Percentiles rank a stretch among this genome's conserved stretches.
Evolutionary conservation across 2,113 vertebrate species (phyloP).

Genomic region (Prolemur simus): DNA sequence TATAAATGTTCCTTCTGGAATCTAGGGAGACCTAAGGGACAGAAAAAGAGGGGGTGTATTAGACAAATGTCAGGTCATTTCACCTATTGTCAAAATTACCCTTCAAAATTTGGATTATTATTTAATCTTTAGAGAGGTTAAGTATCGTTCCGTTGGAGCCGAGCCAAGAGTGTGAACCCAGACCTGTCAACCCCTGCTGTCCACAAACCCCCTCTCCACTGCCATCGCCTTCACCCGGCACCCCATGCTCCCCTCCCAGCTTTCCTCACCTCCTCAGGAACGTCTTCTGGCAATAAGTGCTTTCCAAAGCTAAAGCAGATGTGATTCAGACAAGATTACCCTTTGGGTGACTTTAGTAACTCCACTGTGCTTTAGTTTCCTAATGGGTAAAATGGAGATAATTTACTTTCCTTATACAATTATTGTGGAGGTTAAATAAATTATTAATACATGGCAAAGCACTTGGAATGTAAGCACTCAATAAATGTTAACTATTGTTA

Average conservation of each 20-base stretch:
- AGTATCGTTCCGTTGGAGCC: background rate
- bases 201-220: background rate
- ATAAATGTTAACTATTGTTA: background rate
- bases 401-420: background rate
- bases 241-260: background rate
- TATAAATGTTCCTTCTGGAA: background rate
- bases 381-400: background rate
- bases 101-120: background rate
- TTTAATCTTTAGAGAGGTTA: background rate
- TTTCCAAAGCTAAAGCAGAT: background rate
- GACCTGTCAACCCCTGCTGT: background rate
- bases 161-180: background rate
- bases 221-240: background rate
- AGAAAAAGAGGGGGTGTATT: background rate
- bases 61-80: constrained; percentile 4
- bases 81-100: background rate
- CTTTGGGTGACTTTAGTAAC: background rate
- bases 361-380: background rate
- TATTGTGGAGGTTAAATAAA: background rate
- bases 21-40: background rate
- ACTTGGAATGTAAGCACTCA: background rate
- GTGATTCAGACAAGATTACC: background rate
- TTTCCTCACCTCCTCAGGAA: background rate
- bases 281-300: background rate
- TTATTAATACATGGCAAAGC: background rate